phyloP scores from a whole-genome alignment of 2,888 invertebrate genomes.

The Theretra japonica region DNA sequence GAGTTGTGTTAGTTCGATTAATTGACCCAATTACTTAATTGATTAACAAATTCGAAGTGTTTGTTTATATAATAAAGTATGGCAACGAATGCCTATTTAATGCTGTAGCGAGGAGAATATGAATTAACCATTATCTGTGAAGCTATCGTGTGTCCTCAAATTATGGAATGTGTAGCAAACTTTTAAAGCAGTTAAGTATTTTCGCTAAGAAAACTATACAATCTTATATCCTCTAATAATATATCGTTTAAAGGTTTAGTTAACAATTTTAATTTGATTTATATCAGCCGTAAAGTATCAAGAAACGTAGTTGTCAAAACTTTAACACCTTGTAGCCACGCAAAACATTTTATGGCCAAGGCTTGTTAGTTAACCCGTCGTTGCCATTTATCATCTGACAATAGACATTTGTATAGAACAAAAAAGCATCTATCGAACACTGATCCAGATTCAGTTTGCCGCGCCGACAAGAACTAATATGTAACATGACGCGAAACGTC shows the following conservation, averaged over 20 bases:
- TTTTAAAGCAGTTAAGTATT: too few species aligned
- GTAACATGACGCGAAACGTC: conserved; percentile 63
- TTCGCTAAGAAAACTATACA: too few species aligned
- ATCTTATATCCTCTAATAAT: too few species aligned
- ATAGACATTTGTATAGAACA: conserved; percentile 52
- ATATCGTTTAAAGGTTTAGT: too few species aligned
- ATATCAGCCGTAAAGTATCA: too few species aligned
- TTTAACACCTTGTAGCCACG: background rate
- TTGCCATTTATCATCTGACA: conserved; percentile 55
- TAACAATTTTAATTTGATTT: too few species aligned
- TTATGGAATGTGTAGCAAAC: background rate
- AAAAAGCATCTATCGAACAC: conserved; percentile 56
- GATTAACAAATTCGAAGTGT: conserved; percentile 1
- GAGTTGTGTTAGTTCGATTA: conserved; percentile 1
- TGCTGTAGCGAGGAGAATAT: background rate
- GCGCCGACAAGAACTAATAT: conserved; percentile 65
- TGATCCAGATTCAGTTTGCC: conserved; percentile 55
- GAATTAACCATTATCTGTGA: conserved; percentile 6
- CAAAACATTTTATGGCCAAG: background rate
- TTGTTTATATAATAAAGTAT: background rate
- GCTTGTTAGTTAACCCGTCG: conserved; percentile 34
- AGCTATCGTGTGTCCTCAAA: background rate
- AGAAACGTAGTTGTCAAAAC: background rate
- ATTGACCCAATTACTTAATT: conserved; percentile 6
- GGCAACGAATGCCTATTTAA: conserved; percentile 2